Conservation (phyloP, 2,113 vertebrate species). For the Oreocharis arfaki region DNA sequence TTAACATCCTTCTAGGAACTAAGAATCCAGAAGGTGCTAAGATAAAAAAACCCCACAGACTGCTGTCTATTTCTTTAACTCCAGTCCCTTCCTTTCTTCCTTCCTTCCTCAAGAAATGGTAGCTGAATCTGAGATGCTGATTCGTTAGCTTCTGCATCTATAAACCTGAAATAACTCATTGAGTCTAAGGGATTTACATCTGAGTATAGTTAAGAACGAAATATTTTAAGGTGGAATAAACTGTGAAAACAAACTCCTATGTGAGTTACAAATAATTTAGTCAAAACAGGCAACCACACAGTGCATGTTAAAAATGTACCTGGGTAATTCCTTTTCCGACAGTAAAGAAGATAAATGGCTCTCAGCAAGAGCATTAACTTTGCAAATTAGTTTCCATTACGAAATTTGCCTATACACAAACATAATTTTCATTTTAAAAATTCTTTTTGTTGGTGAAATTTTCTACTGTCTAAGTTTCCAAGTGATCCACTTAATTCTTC, state of each 20-base stretch:
- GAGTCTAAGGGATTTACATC: not conserved
- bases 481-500: not conserved
- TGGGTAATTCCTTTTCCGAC: not conserved
- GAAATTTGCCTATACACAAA: not conserved
- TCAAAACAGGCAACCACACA: not conserved
- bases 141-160: slow-evolving; percentile 23
- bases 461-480: not conserved
- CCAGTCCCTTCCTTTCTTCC: not conserved
- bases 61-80: not conserved
- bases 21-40: slow-evolving; percentile 2
- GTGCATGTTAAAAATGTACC: not conserved
- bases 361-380: not conserved
- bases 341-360: not conserved
- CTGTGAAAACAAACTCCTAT: not conserved
- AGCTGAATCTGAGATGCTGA: not conserved
- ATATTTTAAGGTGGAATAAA: not conserved
- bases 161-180: slow-evolving; percentile 4
- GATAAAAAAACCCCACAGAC: not conserved
- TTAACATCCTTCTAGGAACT: not conserved
- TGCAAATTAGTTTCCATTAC: not conserved
- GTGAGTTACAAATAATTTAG: not conserved
- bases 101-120: not conserved
- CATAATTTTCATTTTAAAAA: not conserved
- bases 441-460: not conserved
- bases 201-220: not conserved